phyloP scores from a whole-genome alignment of 2,888 invertebrate genomes.

The Asteroscopus sphinx region DNA sequence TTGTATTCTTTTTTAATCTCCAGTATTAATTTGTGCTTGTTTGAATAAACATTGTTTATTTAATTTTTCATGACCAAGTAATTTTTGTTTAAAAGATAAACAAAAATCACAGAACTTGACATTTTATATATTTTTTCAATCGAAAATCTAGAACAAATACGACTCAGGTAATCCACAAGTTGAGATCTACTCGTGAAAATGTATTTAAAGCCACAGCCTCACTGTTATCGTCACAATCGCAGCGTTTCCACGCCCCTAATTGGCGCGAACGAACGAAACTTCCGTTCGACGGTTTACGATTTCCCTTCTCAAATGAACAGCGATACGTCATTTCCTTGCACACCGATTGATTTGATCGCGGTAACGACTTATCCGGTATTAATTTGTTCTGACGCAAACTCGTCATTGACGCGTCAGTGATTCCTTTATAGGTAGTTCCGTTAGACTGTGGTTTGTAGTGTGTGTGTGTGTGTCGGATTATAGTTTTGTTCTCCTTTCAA shows the following conservation, averaged over 20 bases:
- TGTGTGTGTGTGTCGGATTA: slow-evolving; percentile 18
- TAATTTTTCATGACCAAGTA: no score
- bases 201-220: slow-evolving; percentile 36
- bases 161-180: background rate
- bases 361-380: slow-evolving; percentile 76
- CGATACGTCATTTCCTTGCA: slow-evolving; percentile 76
- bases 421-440: slow-evolving; percentile 30
- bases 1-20: no score
- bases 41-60: no score
- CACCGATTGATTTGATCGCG: slow-evolving; percentile 64
- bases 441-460: slow-evolving; percentile 29
- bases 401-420: slow-evolving; percentile 54
- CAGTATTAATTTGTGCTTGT: no score
- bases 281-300: slow-evolving; percentile 79
- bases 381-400: slow-evolving; percentile 64
- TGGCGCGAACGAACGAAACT: slow-evolving; percentile 75
- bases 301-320: slow-evolving; percentile 73
- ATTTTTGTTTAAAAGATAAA: no score
- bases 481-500: slow-evolving; percentile 35
- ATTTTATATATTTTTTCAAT: no score
- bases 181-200: background rate
- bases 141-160: no score
- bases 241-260: slow-evolving; percentile 53
- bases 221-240: slow-evolving; percentile 53
- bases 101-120: no score